These are phyloP conservation scores for Sphaeramia orbicularis DNA, from an alignment of 2,797 vertebrate species.

Conservation along the genomic window DNA sequence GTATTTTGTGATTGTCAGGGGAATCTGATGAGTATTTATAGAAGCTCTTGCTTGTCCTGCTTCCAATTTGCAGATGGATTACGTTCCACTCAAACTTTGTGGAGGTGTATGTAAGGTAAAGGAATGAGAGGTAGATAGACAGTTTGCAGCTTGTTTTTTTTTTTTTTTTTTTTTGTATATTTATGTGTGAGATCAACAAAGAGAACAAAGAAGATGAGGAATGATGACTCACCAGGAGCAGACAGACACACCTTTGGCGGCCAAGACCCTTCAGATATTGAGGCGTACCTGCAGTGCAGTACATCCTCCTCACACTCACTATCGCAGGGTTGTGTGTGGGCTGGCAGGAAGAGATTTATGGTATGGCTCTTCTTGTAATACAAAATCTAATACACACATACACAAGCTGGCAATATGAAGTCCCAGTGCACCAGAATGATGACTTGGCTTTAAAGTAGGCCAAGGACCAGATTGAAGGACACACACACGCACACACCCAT, in stretches of 20 bases:
- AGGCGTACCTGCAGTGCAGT: constrained; percentile 70
- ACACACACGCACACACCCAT: constrained; percentile 30
- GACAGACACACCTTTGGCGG: constrained; percentile 58
- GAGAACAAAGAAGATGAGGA: constrained; percentile 16
- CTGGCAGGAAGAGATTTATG: constrained; percentile 70
- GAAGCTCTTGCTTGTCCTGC: constrained; percentile 62
- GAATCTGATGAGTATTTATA: constrained; percentile 70
- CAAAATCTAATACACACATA: constrained; percentile 52
- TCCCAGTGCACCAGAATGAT: constrained; percentile 63
- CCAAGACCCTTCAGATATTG: constrained; percentile 42
- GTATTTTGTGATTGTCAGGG: constrained; percentile 64
- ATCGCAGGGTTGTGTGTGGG: constrained; percentile 61
- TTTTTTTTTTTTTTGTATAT: too few relatives aligned
- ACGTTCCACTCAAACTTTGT: constrained; percentile 46
- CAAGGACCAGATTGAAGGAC: constrained; percentile 78
- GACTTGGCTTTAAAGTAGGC: constrained; percentile 81
- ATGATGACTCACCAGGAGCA: constrained; percentile 64
- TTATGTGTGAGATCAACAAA: neutral
- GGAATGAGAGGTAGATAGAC: neutral
- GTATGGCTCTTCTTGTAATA: constrained; percentile 56
- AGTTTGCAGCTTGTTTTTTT: neutral
- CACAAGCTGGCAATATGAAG: constrained; percentile 53
- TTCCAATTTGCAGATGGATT: constrained; percentile 71
- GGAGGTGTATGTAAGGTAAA: constrained; percentile 41
- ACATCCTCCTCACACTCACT: constrained; percentile 41